Conservation (phyloP, 2,888 invertebrate species). For the Drosophila tanythrix region DNA sequence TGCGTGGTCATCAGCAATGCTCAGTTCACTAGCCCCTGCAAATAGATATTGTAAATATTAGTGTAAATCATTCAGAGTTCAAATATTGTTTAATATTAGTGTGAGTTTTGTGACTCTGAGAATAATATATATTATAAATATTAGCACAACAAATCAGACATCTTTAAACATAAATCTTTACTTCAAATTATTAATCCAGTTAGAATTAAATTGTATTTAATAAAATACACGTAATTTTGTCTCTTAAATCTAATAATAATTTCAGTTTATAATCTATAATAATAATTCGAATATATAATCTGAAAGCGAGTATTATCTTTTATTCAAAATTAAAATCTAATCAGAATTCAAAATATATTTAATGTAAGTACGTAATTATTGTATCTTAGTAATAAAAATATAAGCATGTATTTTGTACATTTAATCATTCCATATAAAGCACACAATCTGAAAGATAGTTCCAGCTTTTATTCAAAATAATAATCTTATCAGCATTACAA, state of each 20-base stretch:
- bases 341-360: not conserved
- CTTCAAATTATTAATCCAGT: no score
- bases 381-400: no score
- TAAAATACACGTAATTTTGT: not conserved
- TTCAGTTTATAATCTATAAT: not conserved
- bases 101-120: not conserved
- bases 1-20: conserved; percentile 63
- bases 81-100: not conserved
- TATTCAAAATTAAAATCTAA: not conserved
- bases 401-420: no score
- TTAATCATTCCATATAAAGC: no score
- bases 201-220: not conserved
- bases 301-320: not conserved
- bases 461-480: no score
- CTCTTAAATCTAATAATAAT: not conserved
- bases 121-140: not conserved
- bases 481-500: no score
- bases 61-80: conserved; percentile 12
- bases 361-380: no score
- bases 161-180: not conserved
- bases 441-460: no score
- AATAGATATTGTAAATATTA: conserved; percentile 31
- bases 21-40: conserved; percentile 55
- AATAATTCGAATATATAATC: not conserved
- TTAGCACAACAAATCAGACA: not conserved